Evolutionary conservation across 1,140 invertebrate genomes (phyloP).

Genomic region (Nixonia krombeini): DNA sequence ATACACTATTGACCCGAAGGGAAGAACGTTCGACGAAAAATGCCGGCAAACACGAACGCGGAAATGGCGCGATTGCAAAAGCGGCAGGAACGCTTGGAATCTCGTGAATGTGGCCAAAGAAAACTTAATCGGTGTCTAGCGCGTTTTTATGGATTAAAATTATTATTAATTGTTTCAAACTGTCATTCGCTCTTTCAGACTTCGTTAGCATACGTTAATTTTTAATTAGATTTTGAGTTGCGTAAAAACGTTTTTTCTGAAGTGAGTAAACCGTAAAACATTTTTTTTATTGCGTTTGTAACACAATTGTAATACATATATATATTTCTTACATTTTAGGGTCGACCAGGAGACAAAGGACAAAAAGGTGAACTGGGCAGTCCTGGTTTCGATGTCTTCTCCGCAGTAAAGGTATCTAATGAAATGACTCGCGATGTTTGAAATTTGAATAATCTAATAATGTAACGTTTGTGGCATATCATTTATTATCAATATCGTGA

Average conservation of each 20-base stretch:
- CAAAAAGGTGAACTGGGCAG: slow-evolving; percentile 88
- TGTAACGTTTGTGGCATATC: no score
- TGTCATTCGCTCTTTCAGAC: no score
- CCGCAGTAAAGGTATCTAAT: slow-evolving; percentile 87
- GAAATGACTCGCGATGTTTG: slow-evolving; percentile 33
- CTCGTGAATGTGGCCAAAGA: no score
- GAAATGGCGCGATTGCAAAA: not conserved
- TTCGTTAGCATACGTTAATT: no score
- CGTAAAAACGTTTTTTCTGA: not conserved
- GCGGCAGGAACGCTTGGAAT: no score
- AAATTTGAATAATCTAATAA: no score
- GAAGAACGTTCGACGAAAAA: slow-evolving; percentile 20
- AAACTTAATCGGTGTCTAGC: no score
- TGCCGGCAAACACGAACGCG: not conserved
- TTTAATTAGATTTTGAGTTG: no score
- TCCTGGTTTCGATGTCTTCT: slow-evolving; percentile 90
- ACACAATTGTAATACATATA: no score
- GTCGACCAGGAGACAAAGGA: slow-evolving; percentile 88
- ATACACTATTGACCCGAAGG: slow-evolving; percentile 1
- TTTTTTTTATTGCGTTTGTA: not conserved
- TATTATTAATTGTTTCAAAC: no score
- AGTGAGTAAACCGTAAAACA: slow-evolving; percentile 5
- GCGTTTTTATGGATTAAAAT: no score
- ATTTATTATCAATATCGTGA: no score
- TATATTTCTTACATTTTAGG: slow-evolving; percentile 77